A percentile compares a stretch with the other conserved stretches of the same genome.
phyloP scores from a whole-genome alignment of 2,113 vertebrate species.

The Cyprinodon brontotheroides region DNA sequence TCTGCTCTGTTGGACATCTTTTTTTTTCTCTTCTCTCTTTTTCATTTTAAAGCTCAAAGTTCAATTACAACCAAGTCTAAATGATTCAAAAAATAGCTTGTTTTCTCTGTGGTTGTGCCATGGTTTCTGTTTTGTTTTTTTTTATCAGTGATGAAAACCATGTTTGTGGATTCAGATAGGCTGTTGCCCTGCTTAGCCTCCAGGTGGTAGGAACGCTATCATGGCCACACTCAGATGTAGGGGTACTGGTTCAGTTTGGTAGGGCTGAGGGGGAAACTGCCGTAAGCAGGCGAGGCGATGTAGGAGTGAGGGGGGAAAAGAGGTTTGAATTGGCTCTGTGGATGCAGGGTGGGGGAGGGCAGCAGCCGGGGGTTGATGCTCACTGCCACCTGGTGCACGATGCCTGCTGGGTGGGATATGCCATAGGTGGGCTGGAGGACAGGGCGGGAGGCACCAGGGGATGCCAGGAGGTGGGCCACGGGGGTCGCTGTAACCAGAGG shows the following conservation, averaged over 20 bases:
- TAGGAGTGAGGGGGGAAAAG: constrained; percentile 94
- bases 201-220: constrained; percentile 63
- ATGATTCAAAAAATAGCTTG: constrained; percentile 95
- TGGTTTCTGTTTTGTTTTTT: constrained; percentile 78
- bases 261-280: constrained; percentile 94
- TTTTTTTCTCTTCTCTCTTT: constrained; percentile 44
- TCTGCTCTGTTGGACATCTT: constrained; percentile 54
- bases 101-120: constrained; percentile 93
- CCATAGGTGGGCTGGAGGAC: constrained; percentile 88
- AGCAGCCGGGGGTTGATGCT: constrained; percentile 94
- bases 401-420: constrained; percentile 85
- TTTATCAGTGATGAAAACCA: constrained; percentile 85
- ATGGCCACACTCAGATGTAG: constrained; percentile 86
- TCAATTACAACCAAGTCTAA: constrained; percentile 97
- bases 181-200: constrained; percentile 55
- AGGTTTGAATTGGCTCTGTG: constrained; percentile 93
- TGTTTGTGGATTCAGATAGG: constrained; percentile 73
- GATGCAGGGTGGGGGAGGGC: constrained; percentile 91
- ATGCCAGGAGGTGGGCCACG: constrained; percentile 92
- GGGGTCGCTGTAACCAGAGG: constrained; percentile 87
- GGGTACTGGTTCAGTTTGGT: constrained; percentile 98
- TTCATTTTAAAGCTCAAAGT: constrained; percentile 91
- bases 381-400: constrained; percentile 93
- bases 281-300: constrained; percentile 93
- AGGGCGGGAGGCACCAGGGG: constrained; percentile 90